Conservation (phyloP, 2,113 vertebrate genomes). For the Dolichotis patagonum region DNA sequence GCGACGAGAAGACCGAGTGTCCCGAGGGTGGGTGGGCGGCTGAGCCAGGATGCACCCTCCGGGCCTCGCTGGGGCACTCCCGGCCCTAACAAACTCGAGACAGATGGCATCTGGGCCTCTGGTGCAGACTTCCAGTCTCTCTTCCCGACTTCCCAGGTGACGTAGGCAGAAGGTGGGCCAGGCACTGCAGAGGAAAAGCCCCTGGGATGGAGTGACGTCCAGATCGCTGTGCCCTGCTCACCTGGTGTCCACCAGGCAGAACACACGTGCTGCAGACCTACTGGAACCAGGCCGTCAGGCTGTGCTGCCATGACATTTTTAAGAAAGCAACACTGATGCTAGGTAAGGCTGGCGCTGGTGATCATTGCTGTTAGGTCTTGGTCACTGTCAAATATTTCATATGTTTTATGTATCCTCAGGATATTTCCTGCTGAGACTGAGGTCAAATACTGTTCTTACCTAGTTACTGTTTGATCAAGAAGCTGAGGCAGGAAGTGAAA, state of each 20-base stretch:
- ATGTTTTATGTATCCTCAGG: constrained; percentile 1
- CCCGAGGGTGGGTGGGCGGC: background rate
- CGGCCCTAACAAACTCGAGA: constrained; percentile 5
- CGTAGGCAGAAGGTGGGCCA: background rate
- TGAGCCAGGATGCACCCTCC: background rate
- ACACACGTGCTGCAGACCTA: background rate
- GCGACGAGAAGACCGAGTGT: background rate
- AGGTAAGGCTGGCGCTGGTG: background rate
- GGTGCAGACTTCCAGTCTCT: background rate
- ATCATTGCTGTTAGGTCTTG: background rate
- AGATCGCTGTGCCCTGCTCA: background rate
- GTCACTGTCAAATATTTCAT: constrained; percentile 17
- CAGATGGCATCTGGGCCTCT: background rate
- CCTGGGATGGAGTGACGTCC: background rate
- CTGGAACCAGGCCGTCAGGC: background rate
- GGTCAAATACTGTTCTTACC: constrained; percentile 46
- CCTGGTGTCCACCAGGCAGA: background rate
- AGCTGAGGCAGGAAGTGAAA: background rate
- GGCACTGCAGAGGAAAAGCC: background rate
- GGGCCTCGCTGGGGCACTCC: background rate
- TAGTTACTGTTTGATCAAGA: constrained; percentile 28
- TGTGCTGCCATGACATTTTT: background rate
- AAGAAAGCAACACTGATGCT: background rate
- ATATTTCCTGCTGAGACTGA: constrained; percentile 46
- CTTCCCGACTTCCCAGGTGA: background rate